Evolutionary conservation across 2,113 vertebrate species (phyloP).

Genomic region (Paramormyrops kingsleyae): DNA sequence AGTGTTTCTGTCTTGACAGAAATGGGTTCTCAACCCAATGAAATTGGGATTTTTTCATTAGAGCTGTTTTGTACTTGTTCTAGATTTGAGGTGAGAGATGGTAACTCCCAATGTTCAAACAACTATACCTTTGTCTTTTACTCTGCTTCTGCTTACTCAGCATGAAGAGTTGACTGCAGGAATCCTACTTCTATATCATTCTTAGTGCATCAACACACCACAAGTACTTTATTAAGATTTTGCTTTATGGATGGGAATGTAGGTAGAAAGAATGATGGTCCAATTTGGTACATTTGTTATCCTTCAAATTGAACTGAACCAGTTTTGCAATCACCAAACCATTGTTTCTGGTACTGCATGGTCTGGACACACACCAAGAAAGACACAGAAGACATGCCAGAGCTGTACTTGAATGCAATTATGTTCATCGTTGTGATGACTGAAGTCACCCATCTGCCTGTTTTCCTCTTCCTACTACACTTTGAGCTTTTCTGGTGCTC

Average conservation of each 20-base stretch:
- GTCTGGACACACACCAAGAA: not conserved
- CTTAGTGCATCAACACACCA: not conserved
- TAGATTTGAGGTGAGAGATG: not conserved
- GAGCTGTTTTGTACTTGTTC: not conserved
- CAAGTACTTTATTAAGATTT: not conserved
- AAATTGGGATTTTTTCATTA: not conserved
- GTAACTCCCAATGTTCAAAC: not conserved
- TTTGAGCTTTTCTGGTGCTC: not conserved
- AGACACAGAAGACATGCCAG: not conserved
- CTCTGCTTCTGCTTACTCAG: not conserved
- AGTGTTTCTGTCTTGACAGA: no score
- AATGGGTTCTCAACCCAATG: not conserved
- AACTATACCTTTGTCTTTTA: not conserved
- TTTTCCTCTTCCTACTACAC: not conserved
- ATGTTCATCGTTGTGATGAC: not conserved
- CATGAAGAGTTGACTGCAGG: not conserved
- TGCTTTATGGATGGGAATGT: not conserved
- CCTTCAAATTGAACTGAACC: not conserved
- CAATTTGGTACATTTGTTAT: not conserved
- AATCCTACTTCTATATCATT: not conserved
- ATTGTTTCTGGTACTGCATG: not conserved
- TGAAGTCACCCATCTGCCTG: not conserved
- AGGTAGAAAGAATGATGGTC: not conserved
- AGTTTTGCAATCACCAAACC: not conserved
- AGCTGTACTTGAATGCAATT: not conserved